phyloP scores from a whole-genome alignment of 2,113 vertebrate genomes.

The Chascanopsetta lugubris region DNA sequence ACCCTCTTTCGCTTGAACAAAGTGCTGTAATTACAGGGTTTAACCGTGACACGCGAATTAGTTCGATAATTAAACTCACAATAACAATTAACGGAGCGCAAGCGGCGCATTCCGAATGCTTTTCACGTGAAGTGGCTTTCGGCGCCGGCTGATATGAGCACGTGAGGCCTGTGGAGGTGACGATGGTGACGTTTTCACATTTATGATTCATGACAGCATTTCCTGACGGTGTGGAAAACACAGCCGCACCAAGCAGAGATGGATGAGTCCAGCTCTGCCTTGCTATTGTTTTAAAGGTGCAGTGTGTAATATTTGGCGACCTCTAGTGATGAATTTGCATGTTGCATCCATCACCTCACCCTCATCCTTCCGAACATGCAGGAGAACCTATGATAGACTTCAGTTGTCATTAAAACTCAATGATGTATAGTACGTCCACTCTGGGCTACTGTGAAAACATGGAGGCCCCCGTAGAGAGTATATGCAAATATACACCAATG shows the following conservation, averaged over 20 bases:
- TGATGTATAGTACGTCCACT: too few relatives aligned
- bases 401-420: too few relatives aligned
- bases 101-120: conserved; percentile 1
- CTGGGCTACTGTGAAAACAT: too few relatives aligned
- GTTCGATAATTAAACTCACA: conserved; percentile 28
- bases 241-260: not conserved
- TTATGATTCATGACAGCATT: conserved; percentile 3
- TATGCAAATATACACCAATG: too few relatives aligned
- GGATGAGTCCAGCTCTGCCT: not conserved
- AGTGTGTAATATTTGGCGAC: too few relatives aligned
- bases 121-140: not conserved
- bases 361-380: too few relatives aligned
- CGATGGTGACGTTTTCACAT: not conserved
- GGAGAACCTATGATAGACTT: too few relatives aligned
- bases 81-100: conserved; percentile 5
- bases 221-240: not conserved
- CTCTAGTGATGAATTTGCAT: too few relatives aligned
- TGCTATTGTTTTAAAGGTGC: not conserved
- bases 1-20: conserved; percentile 3
- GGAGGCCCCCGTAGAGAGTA: too few relatives aligned
- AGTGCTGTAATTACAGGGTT: not conserved
- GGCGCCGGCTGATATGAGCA: not conserved
- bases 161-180: not conserved
- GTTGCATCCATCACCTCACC: too few relatives aligned
- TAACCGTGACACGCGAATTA: conserved; percentile 20